A percentile compares a stretch with the other conserved stretches of the same genome.
These are phyloP conservation scores for Brachionus rotundiformis DNA, from an alignment of 1,140 invertebrate genomes.

Conservation along the genomic window DNA sequence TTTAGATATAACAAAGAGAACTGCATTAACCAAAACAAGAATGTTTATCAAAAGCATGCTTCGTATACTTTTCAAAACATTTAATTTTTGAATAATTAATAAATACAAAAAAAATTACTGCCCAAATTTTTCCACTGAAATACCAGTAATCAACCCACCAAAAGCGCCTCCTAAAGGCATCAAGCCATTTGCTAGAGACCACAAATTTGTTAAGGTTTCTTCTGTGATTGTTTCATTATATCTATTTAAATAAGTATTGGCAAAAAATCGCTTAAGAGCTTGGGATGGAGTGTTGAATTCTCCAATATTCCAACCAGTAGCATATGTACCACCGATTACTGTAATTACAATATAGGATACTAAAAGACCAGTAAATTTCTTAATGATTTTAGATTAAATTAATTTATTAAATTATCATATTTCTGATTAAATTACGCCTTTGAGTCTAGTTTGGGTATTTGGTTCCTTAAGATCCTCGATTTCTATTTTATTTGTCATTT, in stretches of 20 bases:
- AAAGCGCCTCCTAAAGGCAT: constrained; percentile 50
- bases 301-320: constrained; percentile 50
- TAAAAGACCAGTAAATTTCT: constrained; percentile 38
- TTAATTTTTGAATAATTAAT: background rate
- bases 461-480: background rate
- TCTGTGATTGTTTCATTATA: constrained; percentile 45
- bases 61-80: constrained; percentile 76
- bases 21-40: constrained; percentile 84
- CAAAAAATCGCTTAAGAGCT: constrained; percentile 46
- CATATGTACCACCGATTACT: constrained; percentile 45
- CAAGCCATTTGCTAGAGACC: constrained; percentile 43
- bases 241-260: constrained; percentile 5
- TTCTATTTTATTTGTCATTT: constrained; percentile 38
- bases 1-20: constrained; percentile 91
- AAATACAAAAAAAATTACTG: constrained; percentile 21
- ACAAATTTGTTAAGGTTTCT: constrained; percentile 10
- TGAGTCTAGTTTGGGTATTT: background rate
- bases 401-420: no score
- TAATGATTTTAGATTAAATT: background rate
- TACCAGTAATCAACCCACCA: constrained; percentile 33
- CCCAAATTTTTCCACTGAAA: constrained; percentile 47
- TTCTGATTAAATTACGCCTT: constrained; percentile 40
- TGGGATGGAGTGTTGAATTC: constrained; percentile 48
- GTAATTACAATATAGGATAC: constrained; percentile 35
- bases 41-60: constrained; percentile 92